Percentiles rank a stretch among this genome's conserved stretches.
Conservation (phyloP, 2,113 vertebrate genomes). For the Haliaeetus leucogaster region DNA sequence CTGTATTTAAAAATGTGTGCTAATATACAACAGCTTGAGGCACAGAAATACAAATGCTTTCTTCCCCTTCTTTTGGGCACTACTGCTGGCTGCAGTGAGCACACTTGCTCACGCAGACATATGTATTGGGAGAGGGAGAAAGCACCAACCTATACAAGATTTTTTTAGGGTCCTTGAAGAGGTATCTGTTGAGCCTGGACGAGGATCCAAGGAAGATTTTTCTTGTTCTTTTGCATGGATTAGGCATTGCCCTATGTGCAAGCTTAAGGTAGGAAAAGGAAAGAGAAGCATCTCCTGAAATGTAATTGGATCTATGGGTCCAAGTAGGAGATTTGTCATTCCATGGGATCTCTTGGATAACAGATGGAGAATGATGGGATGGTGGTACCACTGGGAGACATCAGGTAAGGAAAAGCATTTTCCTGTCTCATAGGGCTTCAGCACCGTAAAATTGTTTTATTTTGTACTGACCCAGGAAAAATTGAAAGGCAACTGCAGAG, state of each 20-base stretch:
- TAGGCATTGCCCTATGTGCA: neutral
- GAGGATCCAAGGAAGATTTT: neutral
- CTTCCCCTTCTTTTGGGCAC: neutral
- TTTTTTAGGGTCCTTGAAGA: neutral
- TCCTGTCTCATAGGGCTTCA: neutral
- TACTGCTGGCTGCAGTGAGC: neutral
- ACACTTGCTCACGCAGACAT: rapidly evolving
- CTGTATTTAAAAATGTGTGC: neutral
- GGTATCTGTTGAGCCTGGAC: neutral
- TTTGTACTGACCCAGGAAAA: neutral
- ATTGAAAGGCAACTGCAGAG: neutral
- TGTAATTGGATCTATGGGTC: neutral
- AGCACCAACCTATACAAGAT: neutral
- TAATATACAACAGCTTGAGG: neutral
- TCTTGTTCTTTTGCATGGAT: neutral
- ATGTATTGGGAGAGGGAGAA: neutral
- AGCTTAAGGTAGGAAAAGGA: neutral
- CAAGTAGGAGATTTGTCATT: neutral
- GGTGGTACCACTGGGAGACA: rapidly evolving
- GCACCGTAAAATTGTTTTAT: neutral
- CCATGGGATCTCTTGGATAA: neutral
- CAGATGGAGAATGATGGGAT: neutral
- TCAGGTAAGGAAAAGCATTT: neutral
- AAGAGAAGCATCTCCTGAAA: neutral
- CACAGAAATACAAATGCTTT: neutral